Evolutionary conservation across 2,888 invertebrate species (phyloP).

Genomic region (Lordiphosa fenestrarum): DNA sequence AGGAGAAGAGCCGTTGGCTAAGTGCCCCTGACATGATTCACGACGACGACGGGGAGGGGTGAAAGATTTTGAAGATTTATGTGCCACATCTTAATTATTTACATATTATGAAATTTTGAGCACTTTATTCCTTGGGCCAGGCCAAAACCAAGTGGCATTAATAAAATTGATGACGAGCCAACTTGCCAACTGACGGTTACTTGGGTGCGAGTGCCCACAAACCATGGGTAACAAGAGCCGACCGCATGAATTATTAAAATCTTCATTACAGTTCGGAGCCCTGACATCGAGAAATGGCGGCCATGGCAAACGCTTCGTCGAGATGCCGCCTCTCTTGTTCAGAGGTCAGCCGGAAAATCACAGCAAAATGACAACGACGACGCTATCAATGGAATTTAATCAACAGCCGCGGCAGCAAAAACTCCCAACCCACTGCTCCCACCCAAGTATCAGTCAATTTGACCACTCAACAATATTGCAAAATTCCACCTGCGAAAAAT

Average conservation of each 20-base stretch:
- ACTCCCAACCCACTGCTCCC: neutral
- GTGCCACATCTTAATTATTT: conserved; percentile 52
- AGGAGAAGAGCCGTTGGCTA: conserved; percentile 25
- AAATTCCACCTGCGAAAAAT: conserved; percentile 69
- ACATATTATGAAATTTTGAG: conserved; percentile 49
- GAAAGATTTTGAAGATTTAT: conserved; percentile 25
- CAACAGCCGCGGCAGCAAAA: conserved; percentile 42
- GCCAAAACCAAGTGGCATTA: conserved; percentile 25
- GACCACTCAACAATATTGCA: conserved; percentile 53
- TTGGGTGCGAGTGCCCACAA: conserved; percentile 3
- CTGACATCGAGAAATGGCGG: conserved; percentile 21
- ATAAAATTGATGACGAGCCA: conserved; percentile 29
- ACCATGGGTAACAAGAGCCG: conserved; percentile 2
- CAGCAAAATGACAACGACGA: conserved; percentile 51
- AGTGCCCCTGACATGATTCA: conserved; percentile 63
- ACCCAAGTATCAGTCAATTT: conserved; percentile 11
- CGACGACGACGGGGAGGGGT: conserved; percentile 8
- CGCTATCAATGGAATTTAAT: conserved; percentile 68
- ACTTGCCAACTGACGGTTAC: conserved; percentile 6
- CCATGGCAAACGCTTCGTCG: conserved; percentile 9
- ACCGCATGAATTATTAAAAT: conserved; percentile 58
- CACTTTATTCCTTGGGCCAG: conserved; percentile 44
- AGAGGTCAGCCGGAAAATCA: conserved; percentile 65
- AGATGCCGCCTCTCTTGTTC: neutral
- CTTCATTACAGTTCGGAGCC: conserved; percentile 44